A percentile compares a stretch with the other conserved stretches of the same genome.
Evolutionary conservation across 2,113 vertebrate genomes (phyloP).

Genomic region (Crotophaga sulcirostris): DNA sequence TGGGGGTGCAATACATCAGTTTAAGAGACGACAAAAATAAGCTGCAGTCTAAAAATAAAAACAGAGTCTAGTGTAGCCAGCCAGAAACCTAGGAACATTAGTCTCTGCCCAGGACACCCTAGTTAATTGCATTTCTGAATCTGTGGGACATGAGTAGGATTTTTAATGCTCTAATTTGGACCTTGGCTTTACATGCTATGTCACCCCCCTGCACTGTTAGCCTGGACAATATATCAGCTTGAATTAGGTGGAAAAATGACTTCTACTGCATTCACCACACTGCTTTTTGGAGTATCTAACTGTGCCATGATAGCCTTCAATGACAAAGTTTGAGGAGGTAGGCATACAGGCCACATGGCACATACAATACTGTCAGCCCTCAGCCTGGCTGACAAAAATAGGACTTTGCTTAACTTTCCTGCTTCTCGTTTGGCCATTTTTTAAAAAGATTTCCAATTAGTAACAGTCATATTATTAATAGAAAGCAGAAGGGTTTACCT

Average conservation of each 20-base stretch:
- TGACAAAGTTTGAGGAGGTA: background rate
- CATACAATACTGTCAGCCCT: background rate
- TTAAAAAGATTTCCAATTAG: background rate
- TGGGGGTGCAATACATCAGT: background rate
- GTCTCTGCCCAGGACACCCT: background rate
- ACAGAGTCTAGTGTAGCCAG: background rate
- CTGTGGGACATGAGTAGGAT: background rate
- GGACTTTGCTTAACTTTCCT: background rate
- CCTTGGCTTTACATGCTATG: background rate
- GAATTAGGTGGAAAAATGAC: background rate
- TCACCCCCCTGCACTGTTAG: background rate
- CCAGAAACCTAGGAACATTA: background rate
- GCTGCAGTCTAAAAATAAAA: constrained; percentile 20
- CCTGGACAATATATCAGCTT: background rate
- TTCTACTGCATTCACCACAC: background rate
- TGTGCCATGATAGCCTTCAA: background rate
- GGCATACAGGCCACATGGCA: background rate
- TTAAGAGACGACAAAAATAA: constrained; percentile 20
- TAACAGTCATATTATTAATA: background rate
- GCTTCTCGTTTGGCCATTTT: background rate
- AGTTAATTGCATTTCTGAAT: background rate
- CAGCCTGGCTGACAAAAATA: background rate
- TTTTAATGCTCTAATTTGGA: constrained; percentile 5
- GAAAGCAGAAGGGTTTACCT: background rate
- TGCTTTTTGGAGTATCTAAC: background rate